These are phyloP conservation scores for Orchestia grillus DNA, from an alignment of 1,140 invertebrate genomes.

Conservation along the genomic window DNA sequence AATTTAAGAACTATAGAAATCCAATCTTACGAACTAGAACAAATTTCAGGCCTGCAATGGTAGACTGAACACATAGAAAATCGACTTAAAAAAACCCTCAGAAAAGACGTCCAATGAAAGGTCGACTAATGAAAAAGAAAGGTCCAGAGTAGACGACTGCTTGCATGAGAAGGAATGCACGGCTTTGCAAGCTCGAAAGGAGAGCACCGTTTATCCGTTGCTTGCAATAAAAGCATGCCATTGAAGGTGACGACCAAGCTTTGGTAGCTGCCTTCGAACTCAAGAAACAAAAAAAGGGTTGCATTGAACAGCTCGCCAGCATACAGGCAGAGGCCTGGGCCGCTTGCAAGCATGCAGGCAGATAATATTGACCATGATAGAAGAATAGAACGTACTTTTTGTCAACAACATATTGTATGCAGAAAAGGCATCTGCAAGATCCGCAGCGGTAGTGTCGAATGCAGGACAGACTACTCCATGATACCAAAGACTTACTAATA, in stretches of 20 bases:
- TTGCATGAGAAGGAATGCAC: background rate
- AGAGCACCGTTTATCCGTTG: background rate
- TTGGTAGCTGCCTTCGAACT: background rate
- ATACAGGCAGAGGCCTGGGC: background rate
- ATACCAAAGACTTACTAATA: background rate
- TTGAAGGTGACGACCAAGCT: background rate
- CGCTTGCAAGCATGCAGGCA: constrained; percentile 4
- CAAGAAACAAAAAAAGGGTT: background rate
- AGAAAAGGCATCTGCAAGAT: background rate
- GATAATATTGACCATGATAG: background rate
- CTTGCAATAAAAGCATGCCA: background rate
- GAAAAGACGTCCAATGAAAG: background rate
- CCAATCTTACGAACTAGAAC: background rate
- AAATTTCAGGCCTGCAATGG: background rate
- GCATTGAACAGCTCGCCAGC: background rate
- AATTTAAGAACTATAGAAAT: background rate
- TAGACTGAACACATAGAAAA: background rate
- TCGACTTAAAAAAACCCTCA: background rate
- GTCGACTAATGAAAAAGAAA: background rate
- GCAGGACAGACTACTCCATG: background rate
- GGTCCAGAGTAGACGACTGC: background rate
- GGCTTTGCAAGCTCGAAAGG: background rate
- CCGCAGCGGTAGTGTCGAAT: background rate
- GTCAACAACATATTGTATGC: background rate
- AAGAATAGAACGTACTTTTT: background rate